A percentile compares a stretch with the other conserved stretches of the same genome.
Conservation (phyloP, 1,140 invertebrate genomes). For the Habropoda laboriosa region DNA sequence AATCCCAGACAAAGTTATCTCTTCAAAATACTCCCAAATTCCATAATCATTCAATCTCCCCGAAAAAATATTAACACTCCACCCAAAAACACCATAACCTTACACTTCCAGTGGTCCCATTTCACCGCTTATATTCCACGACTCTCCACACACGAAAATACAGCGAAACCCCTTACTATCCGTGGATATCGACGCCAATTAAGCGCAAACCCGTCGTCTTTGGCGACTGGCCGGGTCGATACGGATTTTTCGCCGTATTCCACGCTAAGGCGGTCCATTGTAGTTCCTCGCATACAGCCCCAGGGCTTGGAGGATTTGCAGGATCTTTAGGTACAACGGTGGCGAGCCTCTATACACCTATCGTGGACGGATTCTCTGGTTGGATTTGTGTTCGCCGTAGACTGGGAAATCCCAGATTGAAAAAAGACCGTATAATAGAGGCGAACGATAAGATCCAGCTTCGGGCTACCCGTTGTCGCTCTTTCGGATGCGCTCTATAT, state of each 20-base stretch:
- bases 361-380: conserved; percentile 33
- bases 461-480: background rate
- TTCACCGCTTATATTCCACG: background rate
- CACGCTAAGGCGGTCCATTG: conserved; percentile 39
- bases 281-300: conserved; percentile 3
- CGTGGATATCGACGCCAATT: background rate
- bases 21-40: too few species aligned
- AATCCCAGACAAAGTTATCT: too few species aligned
- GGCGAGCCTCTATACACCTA: conserved; percentile 15
- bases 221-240: background rate
- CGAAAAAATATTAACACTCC: too few species aligned
- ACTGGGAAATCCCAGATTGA: background rate
- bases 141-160: too few species aligned
- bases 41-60: too few species aligned
- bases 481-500: conserved; percentile 7
- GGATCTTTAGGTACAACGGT: conserved; percentile 32
- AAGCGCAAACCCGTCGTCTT: background rate
- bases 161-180: too few species aligned
- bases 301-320: conserved; percentile 44
- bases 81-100: too few species aligned
- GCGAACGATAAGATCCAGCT: conserved; percentile 10
- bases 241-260: conserved; percentile 5
- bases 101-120: too few species aligned
- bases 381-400: conserved; percentile 21
- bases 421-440: background rate